Conservation (phyloP, 2,113 vertebrate species). For the Neodon shergylaensis region DNA sequence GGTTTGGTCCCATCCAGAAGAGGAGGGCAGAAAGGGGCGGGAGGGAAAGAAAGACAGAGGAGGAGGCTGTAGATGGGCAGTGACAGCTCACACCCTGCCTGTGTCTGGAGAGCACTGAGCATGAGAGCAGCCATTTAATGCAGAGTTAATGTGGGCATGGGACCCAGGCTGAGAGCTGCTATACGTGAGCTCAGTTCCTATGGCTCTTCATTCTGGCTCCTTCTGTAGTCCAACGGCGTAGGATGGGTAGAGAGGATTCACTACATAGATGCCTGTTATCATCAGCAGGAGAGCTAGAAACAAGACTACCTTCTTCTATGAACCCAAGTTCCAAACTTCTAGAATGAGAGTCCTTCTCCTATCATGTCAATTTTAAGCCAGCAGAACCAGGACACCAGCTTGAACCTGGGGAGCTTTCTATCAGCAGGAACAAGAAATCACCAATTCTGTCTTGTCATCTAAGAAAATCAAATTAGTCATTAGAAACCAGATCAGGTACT, state of each 20-base stretch:
- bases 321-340: not conserved
- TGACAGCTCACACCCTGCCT: not conserved
- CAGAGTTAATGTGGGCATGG: not conserved
- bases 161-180: not conserved
- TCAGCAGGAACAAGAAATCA: constrained; percentile 32
- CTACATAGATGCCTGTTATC: not conserved
- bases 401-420: constrained; percentile 24
- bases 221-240: not conserved
- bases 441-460: constrained; percentile 37
- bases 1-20: not conserved
- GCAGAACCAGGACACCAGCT: constrained; percentile 30
- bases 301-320: not conserved
- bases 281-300: not conserved
- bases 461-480: constrained; percentile 48
- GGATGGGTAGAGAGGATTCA: not conserved
- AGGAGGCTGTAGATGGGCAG: not conserved
- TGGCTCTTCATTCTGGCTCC: not conserved
- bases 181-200: constrained; percentile 10
- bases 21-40: not conserved
- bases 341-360: not conserved
- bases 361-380: not conserved
- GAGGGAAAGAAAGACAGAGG: not conserved
- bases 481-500: not conserved
- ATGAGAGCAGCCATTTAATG: not conserved
- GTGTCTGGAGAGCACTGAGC: not conserved